Conservation (phyloP, 1,140 invertebrate species). For the Diorhabda carinulata region DNA sequence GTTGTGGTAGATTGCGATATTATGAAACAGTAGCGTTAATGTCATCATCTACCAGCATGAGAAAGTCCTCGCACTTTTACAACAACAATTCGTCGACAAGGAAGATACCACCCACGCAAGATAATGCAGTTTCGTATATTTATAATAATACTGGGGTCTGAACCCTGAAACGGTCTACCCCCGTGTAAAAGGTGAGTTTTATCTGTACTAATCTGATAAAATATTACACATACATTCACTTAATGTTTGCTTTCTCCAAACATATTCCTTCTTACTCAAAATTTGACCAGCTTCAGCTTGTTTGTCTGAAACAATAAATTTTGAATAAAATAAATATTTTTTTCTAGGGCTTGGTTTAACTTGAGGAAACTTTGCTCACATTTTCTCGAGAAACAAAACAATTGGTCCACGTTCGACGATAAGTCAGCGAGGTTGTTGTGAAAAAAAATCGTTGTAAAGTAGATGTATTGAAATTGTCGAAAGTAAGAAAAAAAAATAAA, state of each 20-base stretch:
- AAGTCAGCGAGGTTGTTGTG: conserved; percentile 4
- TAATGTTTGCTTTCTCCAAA: no score
- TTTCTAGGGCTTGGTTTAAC: conserved; percentile 9
- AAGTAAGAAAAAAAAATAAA: not conserved
- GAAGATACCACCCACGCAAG: conserved; percentile 58
- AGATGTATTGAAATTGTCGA: not conserved
- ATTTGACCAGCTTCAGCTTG: not conserved
- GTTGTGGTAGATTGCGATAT: conserved; percentile 75
- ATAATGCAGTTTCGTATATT: conserved; percentile 73
- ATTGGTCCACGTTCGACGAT: conserved; percentile 3
- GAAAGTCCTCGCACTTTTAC: conserved; percentile 78
- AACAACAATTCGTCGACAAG: conserved; percentile 62
- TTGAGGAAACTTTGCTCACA: conserved; percentile 8
- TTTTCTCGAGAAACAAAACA: not conserved
- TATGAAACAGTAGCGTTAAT: conserved; percentile 80
- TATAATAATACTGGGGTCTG: conserved; percentile 59
- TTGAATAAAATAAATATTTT: conserved; percentile 3
- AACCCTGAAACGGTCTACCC: conserved; percentile 39
- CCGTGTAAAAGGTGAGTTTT: conserved; percentile 3
- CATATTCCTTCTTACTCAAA: no score
- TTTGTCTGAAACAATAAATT: not conserved
- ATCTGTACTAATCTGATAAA: no score
- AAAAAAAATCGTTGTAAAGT: conserved; percentile 4
- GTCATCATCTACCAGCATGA: conserved; percentile 75
- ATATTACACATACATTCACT: no score